Percentiles rank a stretch among this genome's conserved stretches.
Evolutionary conservation across 2,797 vertebrate genomes (phyloP).

Genomic region (Salmo trutta): DNA sequence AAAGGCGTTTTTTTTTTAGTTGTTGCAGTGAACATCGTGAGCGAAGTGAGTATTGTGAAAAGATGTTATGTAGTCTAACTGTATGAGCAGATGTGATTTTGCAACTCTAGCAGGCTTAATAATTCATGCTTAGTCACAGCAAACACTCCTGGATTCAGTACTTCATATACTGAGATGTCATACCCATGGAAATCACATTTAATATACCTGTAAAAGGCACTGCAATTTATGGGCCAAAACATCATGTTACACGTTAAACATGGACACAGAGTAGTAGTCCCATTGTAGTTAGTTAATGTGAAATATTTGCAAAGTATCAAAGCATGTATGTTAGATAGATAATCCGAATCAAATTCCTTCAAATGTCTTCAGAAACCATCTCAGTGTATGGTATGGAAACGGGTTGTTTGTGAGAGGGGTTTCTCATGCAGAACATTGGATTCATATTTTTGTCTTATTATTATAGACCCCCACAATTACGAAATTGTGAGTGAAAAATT

Average conservation of each 20-base stretch:
- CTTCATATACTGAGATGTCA: constrained; percentile 31
- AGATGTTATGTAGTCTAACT: constrained; percentile 20
- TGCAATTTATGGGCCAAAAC: neutral
- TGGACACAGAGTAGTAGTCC: neutral
- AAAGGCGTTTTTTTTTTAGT: constrained; percentile 3
- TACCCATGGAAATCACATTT: constrained; percentile 41
- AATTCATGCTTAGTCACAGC: constrained; percentile 50
- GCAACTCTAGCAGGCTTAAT: constrained; percentile 52
- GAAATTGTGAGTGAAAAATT: neutral
- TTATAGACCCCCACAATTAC: neutral
- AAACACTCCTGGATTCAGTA: constrained; percentile 37
- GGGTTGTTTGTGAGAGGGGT: neutral
- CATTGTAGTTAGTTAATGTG: neutral
- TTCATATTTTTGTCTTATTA: neutral
- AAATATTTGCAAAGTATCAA: neutral
- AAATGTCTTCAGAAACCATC: neutral
- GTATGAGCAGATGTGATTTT: constrained; percentile 16
- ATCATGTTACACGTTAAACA: neutral
- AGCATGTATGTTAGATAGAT: neutral
- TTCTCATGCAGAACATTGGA: neutral
- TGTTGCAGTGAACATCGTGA: neutral
- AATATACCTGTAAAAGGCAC: constrained; percentile 24
- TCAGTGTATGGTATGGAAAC: neutral
- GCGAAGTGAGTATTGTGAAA: constrained; percentile 40
- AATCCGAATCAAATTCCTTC: neutral